Evolutionary conservation across 2,113 vertebrate genomes (phyloP).

Genomic region (Murina feae): DNA sequence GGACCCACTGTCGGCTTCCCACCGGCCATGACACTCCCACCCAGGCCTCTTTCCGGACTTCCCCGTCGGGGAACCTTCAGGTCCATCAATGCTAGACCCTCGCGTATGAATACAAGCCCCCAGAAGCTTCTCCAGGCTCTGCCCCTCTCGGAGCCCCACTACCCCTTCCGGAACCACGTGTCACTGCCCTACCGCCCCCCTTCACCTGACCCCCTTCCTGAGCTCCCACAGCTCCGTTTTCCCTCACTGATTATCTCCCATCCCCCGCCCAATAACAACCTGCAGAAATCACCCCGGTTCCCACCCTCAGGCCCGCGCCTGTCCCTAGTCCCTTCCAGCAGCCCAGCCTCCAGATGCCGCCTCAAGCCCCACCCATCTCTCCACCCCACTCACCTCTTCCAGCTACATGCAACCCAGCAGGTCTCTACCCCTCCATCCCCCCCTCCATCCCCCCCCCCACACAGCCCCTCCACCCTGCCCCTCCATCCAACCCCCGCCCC

Average conservation of each 20-base stretch:
- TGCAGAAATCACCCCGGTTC: background rate
- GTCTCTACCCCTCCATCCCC: background rate
- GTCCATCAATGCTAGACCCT: background rate
- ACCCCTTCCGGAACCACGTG: background rate
- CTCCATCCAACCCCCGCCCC: background rate
- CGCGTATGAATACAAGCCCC: rapidly evolving
- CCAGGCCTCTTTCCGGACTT: background rate
- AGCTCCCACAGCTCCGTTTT: background rate
- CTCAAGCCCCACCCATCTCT: background rate
- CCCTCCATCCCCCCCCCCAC: too few relatives aligned
- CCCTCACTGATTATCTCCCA: background rate
- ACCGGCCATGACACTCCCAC: background rate
- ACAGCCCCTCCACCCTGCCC: background rate
- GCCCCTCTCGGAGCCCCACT: background rate
- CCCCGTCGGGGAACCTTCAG: background rate
- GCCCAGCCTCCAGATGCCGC: too few relatives aligned
- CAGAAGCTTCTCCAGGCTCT: background rate
- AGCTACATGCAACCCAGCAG: rapidly evolving
- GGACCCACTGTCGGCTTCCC: background rate
- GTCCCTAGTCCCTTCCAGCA: too few relatives aligned
- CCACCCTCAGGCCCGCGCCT: too few relatives aligned
- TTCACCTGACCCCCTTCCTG: background rate
- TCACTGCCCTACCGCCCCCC: background rate
- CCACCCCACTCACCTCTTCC: background rate
- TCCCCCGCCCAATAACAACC: background rate